A percentile compares a stretch with the other conserved stretches of the same genome.
phyloP scores from a whole-genome alignment of 2,888 invertebrate genomes.

The Dysmachus trigonus region DNA sequence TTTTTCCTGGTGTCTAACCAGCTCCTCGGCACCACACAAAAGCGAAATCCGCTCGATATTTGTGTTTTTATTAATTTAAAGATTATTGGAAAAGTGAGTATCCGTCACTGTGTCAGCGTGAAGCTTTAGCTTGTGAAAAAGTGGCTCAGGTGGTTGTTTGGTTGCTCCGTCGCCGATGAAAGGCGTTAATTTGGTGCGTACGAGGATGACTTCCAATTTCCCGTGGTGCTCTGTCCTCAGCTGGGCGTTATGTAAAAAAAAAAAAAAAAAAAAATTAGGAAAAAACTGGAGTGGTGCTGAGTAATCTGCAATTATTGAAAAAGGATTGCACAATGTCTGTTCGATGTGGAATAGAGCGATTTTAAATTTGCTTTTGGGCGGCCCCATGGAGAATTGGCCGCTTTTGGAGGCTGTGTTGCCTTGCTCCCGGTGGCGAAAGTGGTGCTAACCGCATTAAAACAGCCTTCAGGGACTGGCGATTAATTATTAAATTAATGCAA shows the following conservation, averaged over 20 bases:
- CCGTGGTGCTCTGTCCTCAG: background rate
- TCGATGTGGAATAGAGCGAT: background rate
- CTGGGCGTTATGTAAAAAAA: background rate
- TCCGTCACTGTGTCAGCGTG: background rate
- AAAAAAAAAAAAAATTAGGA: background rate
- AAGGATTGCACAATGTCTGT: background rate
- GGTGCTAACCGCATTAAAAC: background rate
- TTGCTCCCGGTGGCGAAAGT: background rate
- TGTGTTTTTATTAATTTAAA: background rate
- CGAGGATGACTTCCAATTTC: background rate
- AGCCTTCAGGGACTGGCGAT: background rate
- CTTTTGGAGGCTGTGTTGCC: background rate
- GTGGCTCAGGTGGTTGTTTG: background rate
- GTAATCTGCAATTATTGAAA: background rate
- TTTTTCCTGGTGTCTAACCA: background rate
- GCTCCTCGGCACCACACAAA: background rate
- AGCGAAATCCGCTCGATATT: background rate
- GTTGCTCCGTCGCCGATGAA: background rate
- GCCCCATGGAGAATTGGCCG: background rate
- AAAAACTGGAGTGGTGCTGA: background rate
- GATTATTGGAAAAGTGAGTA: background rate
- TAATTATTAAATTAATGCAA: background rate
- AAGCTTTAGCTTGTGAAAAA: background rate
- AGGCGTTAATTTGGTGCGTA: background rate
- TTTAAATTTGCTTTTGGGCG: background rate